These are phyloP conservation scores for Junonia oenone DNA, from an alignment of 2,888 invertebrate genomes.

Conservation along the genomic window DNA sequence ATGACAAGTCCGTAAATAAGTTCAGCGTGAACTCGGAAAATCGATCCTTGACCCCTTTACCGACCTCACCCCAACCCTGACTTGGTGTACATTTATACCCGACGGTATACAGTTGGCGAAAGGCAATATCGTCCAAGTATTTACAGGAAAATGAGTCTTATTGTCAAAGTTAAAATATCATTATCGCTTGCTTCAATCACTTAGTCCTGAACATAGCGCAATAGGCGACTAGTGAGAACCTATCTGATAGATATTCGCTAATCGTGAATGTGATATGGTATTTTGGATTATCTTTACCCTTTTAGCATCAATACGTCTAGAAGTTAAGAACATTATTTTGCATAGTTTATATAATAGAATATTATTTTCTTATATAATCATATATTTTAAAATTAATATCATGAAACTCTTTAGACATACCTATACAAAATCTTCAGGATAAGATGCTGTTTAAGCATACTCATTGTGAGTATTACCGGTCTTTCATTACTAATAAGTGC, in stretches of 20 bases:
- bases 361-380: no score
- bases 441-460: no score
- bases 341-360: no score
- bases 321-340: no score
- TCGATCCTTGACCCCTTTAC: constrained; percentile 49
- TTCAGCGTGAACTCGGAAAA: constrained; percentile 40
- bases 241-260: constrained; percentile 4
- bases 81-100: constrained; percentile 26
- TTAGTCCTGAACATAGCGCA: not conserved
- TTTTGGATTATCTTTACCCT: not conserved
- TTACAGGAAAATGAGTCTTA: constrained; percentile 13
- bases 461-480: not conserved
- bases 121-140: not conserved
- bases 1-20: constrained; percentile 31
- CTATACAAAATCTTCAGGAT: no score
- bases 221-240: constrained; percentile 3
- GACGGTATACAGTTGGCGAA: constrained; percentile 21
- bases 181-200: not conserved
- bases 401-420: no score
- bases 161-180: not conserved
- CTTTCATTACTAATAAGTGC: not conserved
- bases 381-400: no score
- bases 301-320: not conserved
- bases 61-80: constrained; percentile 33
- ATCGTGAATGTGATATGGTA: not conserved